Conservation (phyloP, 92 coral and sea anemone species). For the Parazoanthus swiftii region DNA sequence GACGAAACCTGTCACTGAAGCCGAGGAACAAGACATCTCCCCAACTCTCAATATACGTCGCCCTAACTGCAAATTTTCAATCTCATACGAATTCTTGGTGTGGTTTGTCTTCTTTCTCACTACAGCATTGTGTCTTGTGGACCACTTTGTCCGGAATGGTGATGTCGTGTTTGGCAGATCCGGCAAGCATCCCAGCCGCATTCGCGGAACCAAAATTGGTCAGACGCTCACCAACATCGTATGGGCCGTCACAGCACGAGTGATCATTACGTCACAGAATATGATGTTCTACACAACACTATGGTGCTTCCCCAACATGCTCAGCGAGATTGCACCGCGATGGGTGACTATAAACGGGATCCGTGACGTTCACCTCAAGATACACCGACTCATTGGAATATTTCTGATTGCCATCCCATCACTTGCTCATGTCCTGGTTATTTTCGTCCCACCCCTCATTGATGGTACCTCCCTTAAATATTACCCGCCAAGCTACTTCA, state of each 20-base stretch:
- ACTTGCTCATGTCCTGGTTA: conserved; percentile 60
- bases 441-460: conserved; percentile 59
- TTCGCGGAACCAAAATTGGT: conserved; percentile 59
- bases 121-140: conserved; percentile 49
- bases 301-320: conserved; percentile 61
- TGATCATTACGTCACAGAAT: conserved; percentile 60
- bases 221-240: conserved; percentile 62
- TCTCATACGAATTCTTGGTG: conserved; percentile 54
- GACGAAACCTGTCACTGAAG: background rate
- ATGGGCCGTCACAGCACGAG: conserved; percentile 67
- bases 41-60: background rate
- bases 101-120: conserved; percentile 46
- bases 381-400: conserved; percentile 55
- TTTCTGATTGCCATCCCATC: conserved; percentile 65
- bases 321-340: conserved; percentile 52
- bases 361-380: conserved; percentile 55
- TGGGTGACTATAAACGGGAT: conserved; percentile 54
- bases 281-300: conserved; percentile 63
- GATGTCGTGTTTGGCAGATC: conserved; percentile 53
- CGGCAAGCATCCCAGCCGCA: conserved; percentile 53
- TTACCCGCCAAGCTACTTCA: conserved; percentile 57
- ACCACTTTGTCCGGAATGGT: conserved; percentile 56
- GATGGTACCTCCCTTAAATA: conserved; percentile 58
- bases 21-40: background rate
- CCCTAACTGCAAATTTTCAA: conserved; percentile 35